A percentile compares a stretch with the other conserved stretches of the same genome.
Conservation (phyloP, 92 coral and sea anemone species). For the Phymanthus crucifer region DNA sequence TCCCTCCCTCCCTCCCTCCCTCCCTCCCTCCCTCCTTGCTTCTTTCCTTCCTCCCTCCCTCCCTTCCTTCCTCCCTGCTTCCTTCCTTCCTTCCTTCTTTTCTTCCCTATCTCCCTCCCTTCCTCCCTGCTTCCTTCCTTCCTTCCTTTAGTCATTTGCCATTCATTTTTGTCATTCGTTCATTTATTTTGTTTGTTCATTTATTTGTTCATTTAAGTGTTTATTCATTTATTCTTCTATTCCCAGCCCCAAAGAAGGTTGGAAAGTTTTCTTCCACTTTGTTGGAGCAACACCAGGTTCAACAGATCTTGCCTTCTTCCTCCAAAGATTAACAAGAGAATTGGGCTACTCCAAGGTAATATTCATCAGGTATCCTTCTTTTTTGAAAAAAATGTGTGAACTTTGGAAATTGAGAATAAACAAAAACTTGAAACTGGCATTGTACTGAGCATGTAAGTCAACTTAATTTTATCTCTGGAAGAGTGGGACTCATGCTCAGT, state of each 20-base stretch:
- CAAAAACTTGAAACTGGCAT: too few species aligned
- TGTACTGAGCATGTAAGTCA: too few species aligned
- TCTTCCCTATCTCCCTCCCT: background rate
- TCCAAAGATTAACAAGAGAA: constrained; percentile 89
- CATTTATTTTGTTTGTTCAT: background rate
- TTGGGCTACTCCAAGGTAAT: constrained; percentile 78
- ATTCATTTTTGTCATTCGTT: too few species aligned
- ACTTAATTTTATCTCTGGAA: too few species aligned
- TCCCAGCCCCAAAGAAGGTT: constrained; percentile 58
- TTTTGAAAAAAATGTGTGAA: too few species aligned
- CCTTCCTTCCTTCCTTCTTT: background rate
- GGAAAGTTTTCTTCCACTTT: constrained; percentile 94
- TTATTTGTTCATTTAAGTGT: background rate
- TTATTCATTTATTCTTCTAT: background rate
- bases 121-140: background rate
- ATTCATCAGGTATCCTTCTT: background rate
- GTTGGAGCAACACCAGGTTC: constrained; percentile 99
- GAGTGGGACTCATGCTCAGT: too few species aligned
- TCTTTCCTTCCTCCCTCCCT: too few species aligned
- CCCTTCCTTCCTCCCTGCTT: background rate
- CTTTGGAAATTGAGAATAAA: too few species aligned
- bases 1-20: too few species aligned
- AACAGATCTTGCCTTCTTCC: constrained; percentile 95
- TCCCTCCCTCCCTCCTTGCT: too few species aligned
- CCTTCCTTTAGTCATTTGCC: background rate